These are phyloP conservation scores for Cataglyphis rosenhaueri DNA, from an alignment of 2,888 invertebrate genomes.

Conservation along the genomic window DNA sequence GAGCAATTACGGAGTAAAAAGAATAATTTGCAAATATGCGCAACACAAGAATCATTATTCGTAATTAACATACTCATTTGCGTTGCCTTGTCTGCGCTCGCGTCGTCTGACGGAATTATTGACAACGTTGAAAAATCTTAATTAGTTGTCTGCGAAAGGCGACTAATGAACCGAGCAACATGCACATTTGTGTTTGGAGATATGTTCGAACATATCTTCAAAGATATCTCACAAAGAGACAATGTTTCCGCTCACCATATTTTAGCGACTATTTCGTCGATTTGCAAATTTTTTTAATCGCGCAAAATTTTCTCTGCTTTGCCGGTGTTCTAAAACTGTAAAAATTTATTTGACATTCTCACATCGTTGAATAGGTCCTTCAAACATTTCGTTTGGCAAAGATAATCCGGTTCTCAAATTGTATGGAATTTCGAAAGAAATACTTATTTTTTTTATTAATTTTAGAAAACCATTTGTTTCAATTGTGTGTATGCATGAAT, in stretches of 20 bases:
- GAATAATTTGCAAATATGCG: neutral
- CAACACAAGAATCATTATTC: neutral
- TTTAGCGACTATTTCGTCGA: neutral
- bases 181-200: conserved; percentile 16
- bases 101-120: conserved; percentile 10
- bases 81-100: conserved; percentile 19
- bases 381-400: neutral
- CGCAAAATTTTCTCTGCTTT: neutral
- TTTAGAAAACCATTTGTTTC: neutral
- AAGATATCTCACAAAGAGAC: neutral
- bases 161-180: conserved; percentile 31
- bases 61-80: conserved; percentile 21
- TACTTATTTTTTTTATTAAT: neutral
- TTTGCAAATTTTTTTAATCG: neutral
- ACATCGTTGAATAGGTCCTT: neutral
- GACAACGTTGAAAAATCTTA: conserved; percentile 38
- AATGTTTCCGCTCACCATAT: neutral
- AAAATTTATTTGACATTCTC: neutral
- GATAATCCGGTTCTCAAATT: neutral
- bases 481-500: neutral
- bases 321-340: no score
- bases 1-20: neutral
- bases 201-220: neutral
- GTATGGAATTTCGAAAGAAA: neutral
- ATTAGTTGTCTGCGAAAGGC: conserved; percentile 16